These are phyloP conservation scores for Marisa cornuarietis DNA, from an alignment of 1,140 invertebrate genomes.

Conservation along the genomic window DNA sequence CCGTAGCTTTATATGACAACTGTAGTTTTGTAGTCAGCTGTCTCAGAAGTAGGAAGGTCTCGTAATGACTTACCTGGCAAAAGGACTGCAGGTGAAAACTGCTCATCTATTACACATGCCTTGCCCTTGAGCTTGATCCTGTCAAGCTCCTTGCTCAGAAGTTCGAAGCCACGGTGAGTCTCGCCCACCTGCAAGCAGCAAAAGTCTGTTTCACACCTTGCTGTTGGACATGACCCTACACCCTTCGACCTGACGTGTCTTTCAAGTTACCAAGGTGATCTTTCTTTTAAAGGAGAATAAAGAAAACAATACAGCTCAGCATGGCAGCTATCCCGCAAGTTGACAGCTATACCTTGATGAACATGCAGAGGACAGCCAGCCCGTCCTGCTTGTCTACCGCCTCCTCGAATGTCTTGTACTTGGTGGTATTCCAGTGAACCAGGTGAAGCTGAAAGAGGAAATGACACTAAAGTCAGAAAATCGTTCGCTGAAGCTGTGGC, in stretches of 20 bases:
- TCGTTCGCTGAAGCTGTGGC: background rate
- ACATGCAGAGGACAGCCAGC: slow-evolving; percentile 76
- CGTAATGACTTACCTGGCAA: slow-evolving; percentile 26
- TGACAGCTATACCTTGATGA: slow-evolving; percentile 75
- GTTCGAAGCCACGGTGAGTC: slow-evolving; percentile 16
- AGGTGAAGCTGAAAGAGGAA: slow-evolving; percentile 45
- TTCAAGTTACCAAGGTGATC: no score
- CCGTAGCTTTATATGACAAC: no score
- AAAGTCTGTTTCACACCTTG: background rate
- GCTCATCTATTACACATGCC: background rate
- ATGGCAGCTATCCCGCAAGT: no score
- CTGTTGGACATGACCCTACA: background rate
- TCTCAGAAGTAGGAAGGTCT: no score
- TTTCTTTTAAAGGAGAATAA: no score
- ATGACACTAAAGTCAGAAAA: slow-evolving; percentile 44
- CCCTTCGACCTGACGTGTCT: no score
- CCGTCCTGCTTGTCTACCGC: slow-evolving; percentile 73
- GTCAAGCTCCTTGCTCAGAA: slow-evolving; percentile 8
- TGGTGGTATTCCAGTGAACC: slow-evolving; percentile 48
- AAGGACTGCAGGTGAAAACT: slow-evolving; percentile 24
- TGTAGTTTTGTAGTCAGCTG: no score
- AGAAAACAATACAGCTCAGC: no score
- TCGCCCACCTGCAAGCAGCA: slow-evolving; percentile 20
- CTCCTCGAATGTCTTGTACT: slow-evolving; percentile 60
- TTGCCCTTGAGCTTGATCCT: slow-evolving; percentile 26